phyloP scores from a whole-genome alignment of 1,140 invertebrate genomes.

The Diploscapter pachys region DNA sequence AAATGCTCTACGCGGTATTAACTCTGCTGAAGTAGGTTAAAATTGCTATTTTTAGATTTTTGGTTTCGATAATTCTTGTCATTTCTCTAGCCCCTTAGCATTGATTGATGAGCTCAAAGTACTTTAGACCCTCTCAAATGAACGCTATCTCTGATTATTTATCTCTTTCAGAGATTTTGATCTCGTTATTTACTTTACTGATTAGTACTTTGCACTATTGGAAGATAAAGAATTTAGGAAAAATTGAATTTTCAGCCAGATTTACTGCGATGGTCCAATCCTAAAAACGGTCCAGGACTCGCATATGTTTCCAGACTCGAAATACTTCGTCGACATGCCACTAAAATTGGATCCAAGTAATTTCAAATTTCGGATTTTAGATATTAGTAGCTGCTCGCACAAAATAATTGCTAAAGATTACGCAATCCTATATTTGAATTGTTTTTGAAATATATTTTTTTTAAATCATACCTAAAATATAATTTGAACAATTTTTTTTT shows the following conservation, averaged over 20 bases:
- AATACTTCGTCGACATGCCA: slow-evolving; percentile 83
- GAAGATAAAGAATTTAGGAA: not conserved
- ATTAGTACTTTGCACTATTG: too few relatives aligned
- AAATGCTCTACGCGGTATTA: slow-evolving; percentile 19
- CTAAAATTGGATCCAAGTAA: slow-evolving; percentile 63
- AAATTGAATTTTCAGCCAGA: slow-evolving; percentile 59
- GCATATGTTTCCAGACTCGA: slow-evolving; percentile 75
- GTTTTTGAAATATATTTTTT: not conserved
- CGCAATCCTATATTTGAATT: not conserved
- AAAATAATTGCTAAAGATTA: not conserved
- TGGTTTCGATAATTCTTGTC: slow-evolving; percentile 7
- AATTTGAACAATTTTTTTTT: not conserved
- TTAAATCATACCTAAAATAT: not conserved
- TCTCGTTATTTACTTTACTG: too few relatives aligned
- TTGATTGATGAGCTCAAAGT: too few relatives aligned
- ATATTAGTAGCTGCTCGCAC: not conserved
- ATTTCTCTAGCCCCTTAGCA: too few relatives aligned
- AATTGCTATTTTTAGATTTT: not conserved
- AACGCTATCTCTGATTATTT: too few relatives aligned
- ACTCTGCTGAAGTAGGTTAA: slow-evolving; percentile 10
- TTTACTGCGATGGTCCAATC: slow-evolving; percentile 77
- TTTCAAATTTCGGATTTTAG: not conserved
- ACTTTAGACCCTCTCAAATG: too few relatives aligned
- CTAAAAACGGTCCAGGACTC: slow-evolving; percentile 75
- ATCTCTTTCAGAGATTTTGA: too few relatives aligned